A percentile compares a stretch with the other conserved stretches of the same genome.
phyloP scores from a whole-genome alignment of 2,888 invertebrate species.

The Margaritifera margaritifera region DNA sequence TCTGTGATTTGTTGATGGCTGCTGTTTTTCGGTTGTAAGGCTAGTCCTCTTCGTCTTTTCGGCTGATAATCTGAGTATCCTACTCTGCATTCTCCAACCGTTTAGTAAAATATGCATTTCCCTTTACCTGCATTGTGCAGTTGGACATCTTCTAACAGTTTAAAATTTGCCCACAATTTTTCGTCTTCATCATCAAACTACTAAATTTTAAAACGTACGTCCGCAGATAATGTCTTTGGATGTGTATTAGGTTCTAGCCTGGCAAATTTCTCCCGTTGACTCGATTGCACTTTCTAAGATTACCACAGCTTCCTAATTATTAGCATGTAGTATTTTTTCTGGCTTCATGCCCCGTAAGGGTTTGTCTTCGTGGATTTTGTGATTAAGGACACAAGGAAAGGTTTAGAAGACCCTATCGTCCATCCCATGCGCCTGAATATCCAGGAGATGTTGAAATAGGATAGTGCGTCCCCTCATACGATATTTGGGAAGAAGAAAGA shows the following conservation, averaged over 20 bases:
- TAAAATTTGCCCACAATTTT: conserved; percentile 55
- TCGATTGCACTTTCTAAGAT: conserved; percentile 93
- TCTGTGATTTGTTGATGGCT: too few species aligned
- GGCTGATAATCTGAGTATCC: too few species aligned
- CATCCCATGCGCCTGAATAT: conserved; percentile 90
- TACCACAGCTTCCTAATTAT: conserved; percentile 94
- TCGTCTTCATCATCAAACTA: conserved; percentile 60
- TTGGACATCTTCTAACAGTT: conserved; percentile 57
- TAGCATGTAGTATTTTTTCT: conserved; percentile 86
- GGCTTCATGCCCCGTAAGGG: conserved; percentile 92
- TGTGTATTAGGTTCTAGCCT: conserved; percentile 73
- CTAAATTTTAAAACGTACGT: conserved; percentile 61
- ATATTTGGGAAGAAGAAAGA: too few species aligned
- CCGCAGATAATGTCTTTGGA: conserved; percentile 71
- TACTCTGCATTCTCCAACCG: too few species aligned
- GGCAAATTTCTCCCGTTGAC: conserved; percentile 80
- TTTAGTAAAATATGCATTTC: too few species aligned
- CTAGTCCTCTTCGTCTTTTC: too few species aligned
- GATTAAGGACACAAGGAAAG: conserved; percentile 97
- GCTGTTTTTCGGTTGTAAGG: too few species aligned
- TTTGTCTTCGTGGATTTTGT: conserved; percentile 91
- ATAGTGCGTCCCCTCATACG: too few species aligned
- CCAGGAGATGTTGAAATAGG: conserved; percentile 94
- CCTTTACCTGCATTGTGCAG: conserved; percentile 79
- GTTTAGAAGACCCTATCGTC: conserved; percentile 96